Evolutionary conservation across 2,888 invertebrate species (phyloP).

Genomic region (Heliconius cydno): DNA sequence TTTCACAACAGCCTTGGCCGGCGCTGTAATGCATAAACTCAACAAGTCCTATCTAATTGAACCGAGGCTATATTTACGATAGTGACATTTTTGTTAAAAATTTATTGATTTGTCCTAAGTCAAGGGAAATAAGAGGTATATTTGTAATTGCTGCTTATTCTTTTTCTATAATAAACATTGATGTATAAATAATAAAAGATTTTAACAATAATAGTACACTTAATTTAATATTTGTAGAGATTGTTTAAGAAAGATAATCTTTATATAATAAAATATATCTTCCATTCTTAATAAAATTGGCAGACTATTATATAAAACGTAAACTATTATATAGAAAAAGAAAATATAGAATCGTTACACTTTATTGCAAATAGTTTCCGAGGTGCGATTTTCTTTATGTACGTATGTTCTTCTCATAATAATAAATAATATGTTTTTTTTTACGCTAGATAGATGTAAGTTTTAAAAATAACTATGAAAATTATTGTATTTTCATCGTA

Average conservation of each 20-base stretch:
- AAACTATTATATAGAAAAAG: background rate
- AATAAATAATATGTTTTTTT: too few species aligned
- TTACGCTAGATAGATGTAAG: too few species aligned
- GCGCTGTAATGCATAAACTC: constrained; percentile 34
- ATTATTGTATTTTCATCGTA: too few species aligned
- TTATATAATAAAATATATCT: background rate
- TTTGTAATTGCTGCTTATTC: background rate
- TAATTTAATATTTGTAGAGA: background rate
- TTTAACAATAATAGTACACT: background rate
- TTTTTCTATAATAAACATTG: too few species aligned
- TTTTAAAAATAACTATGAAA: too few species aligned
- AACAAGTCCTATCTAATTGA: constrained; percentile 43
- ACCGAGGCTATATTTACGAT: constrained; percentile 22
- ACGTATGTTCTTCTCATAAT: too few species aligned
- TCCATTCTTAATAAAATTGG: background rate
- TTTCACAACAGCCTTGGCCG: constrained; percentile 20
- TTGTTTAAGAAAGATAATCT: background rate
- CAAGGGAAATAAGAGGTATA: background rate
- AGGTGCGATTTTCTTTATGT: background rate
- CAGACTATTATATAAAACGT: background rate
- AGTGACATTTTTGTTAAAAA: constrained; percentile 26
- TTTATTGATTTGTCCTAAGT: background rate
- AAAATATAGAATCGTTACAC: background rate
- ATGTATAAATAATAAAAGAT: background rate
- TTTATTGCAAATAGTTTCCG: constrained; percentile 1